Base-by-base conservation (phyloP, 2,888 invertebrate species). In the Cartodere bifasciata region DNA sequence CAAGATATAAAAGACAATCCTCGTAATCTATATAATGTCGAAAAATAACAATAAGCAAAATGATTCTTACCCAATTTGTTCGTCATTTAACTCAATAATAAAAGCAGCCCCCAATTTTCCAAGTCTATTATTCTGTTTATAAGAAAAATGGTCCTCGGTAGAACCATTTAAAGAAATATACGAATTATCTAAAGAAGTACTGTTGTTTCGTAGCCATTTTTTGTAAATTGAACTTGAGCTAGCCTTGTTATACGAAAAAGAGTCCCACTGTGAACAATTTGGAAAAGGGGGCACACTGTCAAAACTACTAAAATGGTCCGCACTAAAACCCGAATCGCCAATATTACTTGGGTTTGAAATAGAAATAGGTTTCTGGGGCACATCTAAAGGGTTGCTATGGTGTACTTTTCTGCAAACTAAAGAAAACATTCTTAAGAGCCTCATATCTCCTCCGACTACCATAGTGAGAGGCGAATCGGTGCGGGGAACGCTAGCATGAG, bases 91-190 rank as follows among this genome's bases (percentile, higher is more conserved):
- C 23, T 67, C 64, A 34, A 81, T 68, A 34, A 79, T 62, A 37
- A 82, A 66, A 6, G 75, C 75, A 16, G 82, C 53, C 2, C 79
- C 82, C 9, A 81, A 59, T 50, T 76, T 75, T 38, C 53, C 51
- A 28, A 46, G 42, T 29, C 49, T 44, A 25, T 44, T 39, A 32
- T 50, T 45, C 5, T 40, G 27, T 20, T 39, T 40, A 10, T n/a
- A n/a, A n/a, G 32, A 22, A 17, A 34, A 33, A 22, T 39, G 35
- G 11, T 47, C 45, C 4, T 45, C 45, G 7, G 42, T 37, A 12
- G 45, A 44, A 34, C 38, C 38, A 14, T 42, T 36, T n/a, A 49
- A 35, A 2, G 47, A 48, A 22, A 30, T 36, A 4, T 55, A 56
- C 5, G 55, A 56, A 32, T 63, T 58, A 41, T 65, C 66, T 17